Conservation (phyloP, 2,113 vertebrate species). For the Pituophis catenifer region DNA sequence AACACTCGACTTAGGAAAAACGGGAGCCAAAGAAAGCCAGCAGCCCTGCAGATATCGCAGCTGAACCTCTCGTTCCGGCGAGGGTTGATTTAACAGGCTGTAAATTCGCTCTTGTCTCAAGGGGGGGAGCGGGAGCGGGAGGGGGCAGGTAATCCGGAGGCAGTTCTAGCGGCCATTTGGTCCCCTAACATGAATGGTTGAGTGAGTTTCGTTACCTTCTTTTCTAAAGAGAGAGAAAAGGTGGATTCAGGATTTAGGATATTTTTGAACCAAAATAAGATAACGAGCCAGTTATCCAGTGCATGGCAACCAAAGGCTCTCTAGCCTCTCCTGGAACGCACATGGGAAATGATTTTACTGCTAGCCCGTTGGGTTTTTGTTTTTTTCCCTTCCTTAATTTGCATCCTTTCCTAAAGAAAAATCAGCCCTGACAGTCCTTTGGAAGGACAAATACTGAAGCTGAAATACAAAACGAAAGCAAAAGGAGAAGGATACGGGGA, state of each 20-base stretch:
- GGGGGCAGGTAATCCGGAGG: background rate
- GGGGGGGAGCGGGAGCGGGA: accelerated
- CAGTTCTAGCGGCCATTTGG: background rate
- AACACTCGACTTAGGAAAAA: background rate
- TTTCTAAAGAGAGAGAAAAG: background rate
- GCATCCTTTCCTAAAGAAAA: background rate
- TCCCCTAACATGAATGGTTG: background rate
- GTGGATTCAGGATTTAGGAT: background rate
- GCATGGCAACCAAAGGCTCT: background rate
- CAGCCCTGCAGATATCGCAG: background rate
- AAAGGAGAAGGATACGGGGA: background rate
- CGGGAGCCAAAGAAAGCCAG: background rate
- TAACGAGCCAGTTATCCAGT: background rate
- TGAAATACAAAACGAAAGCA: background rate
- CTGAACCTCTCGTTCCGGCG: background rate
- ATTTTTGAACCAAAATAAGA: background rate
- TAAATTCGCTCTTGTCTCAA: no score
- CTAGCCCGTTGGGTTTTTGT: background rate
- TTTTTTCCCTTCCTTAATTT: background rate
- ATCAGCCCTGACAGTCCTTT: background rate
- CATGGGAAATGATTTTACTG: background rate
- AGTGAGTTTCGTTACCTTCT: background rate
- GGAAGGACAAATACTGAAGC: background rate
- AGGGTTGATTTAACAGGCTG: background rate
- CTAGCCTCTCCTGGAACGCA: background rate